Base-by-base conservation (phyloP, 2,797 vertebrate species). In the Intellagama lesueurii region DNA sequence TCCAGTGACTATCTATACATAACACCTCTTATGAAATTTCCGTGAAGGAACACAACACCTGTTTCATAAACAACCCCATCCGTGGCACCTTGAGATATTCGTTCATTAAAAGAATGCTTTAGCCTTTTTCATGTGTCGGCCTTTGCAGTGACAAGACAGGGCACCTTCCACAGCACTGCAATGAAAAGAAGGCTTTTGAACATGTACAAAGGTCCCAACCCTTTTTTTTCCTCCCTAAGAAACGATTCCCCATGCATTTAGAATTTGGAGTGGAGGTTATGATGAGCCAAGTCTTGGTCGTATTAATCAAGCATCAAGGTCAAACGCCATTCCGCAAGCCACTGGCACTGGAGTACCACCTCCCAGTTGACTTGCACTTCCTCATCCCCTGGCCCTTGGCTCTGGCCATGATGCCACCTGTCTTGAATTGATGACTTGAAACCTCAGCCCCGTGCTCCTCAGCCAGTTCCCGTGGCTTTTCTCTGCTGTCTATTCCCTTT, bases 1-100 rank as follows among this genome's bases (percentile, higher is more conserved):
- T 93, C 95, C 0, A 91, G 93, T 93, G 95, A 94, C 93, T 96
- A 32, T 92, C 94, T 95, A 56, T 95, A 93, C 92, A 83, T 94
- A 89, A 92, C 0, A 83, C 88, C 93, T 52, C 93, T 93, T 91
- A 93, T 93, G 95, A 94, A 93, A 94, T 92, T 95, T 92, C 92
- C 91, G 86, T 92, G 92, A 88, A 82, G 91, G 84, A 92, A 89
- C 79, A 72, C 85, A 22, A 24, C 0, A 35, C 76, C 86, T 93
- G 75, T 2, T 92, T 93, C 83, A 87, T 93, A 93, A 95, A 93
- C 80, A 92, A 3, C 30, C 83, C 32, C 22, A 22, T 73, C 16
- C 5, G 12, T 68, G 44, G 76, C 35, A 69, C 47, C 35, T 78
- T 8, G 60, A 24, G 4, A 60, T 8, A 1, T n/a, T 73, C n/a